phyloP scores from a whole-genome alignment of 2,888 invertebrate genomes.

The Drosophila monieri region DNA sequence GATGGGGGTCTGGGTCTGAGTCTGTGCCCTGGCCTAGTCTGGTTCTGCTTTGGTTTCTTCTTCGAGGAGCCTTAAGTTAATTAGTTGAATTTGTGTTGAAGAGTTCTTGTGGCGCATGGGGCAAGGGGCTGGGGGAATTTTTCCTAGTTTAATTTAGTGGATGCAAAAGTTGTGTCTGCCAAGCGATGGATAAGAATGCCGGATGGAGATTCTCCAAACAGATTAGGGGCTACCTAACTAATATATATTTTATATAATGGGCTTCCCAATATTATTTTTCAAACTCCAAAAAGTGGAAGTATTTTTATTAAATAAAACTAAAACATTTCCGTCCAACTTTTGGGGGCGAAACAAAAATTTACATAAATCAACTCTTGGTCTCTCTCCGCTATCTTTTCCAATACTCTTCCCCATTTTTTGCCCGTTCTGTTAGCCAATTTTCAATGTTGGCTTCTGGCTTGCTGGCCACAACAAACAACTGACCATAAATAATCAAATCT shows the following conservation, averaged over 20 bases:
- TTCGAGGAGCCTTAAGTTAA: constrained; percentile 55
- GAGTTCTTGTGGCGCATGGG: constrained; percentile 30
- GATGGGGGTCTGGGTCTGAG: constrained; percentile 13
- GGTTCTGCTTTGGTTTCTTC: constrained; percentile 35
- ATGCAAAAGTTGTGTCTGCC: constrained; percentile 36
- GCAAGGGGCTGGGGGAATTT: constrained; percentile 22
- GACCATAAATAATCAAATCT: constrained; percentile 76
- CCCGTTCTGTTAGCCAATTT: constrained; percentile 45
- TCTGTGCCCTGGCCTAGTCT: constrained; percentile 2
- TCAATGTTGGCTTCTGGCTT: constrained; percentile 38
- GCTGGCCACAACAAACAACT: constrained; percentile 49
- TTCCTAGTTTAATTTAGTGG: constrained; percentile 52
- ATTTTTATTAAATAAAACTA: constrained; percentile 25
- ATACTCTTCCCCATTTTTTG: constrained; percentile 7
- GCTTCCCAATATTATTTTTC: neutral
- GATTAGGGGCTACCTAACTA: neutral
- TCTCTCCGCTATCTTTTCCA: constrained; percentile 19
- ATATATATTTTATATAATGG: too few relatives aligned
- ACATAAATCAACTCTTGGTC: constrained; percentile 41
- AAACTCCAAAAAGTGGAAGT: neutral
- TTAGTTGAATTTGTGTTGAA: constrained; percentile 51
- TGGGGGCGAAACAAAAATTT: constrained; percentile 27
- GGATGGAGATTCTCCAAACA: neutral
- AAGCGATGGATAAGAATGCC: neutral
- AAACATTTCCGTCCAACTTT: constrained; percentile 16